Base-by-base conservation (phyloP, 2,113 vertebrate genomes). In the Lates calcarifer region DNA sequence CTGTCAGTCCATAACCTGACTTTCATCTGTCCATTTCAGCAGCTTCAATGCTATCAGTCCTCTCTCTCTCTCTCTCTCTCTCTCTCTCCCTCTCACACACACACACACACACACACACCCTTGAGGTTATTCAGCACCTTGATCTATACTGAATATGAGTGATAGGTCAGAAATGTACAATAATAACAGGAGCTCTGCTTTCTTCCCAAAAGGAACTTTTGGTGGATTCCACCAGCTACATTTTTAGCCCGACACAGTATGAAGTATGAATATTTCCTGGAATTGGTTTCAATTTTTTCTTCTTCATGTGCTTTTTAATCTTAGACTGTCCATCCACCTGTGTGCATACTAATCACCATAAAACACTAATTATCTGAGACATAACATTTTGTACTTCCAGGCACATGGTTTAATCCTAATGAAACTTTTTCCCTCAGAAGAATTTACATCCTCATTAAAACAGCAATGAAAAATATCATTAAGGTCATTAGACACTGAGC, bases 371-470 rank as follows among this genome's bases (percentile, higher is more conserved):
- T 47, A 85, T 76, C 79, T 31, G 17, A 80, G 70, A 77, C 55
- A 60, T 56, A 49, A 53, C 8, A 75, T 47, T 7, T 31, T 29
- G 13, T 45, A 43, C 12, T 71, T 74, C 64, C 39, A 68, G 67
- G 61, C 35, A 79, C 35, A 47, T 67, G 56, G 33, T 83, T 82
- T 64, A 28, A 66, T 66, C 60, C 13, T 1, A 26, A 47, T 14
- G 1, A 71, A 71, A 62, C 15, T 35, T 68, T 68, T 29, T 47
- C 28, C 15, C 51, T 74, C 37, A 53, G 28, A 67, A 75, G 26
- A 71, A 55, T 56, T 71, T 29, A 20, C 41, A 43, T 65, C 7
- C 53, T 83, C 65, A 88, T 77, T 77, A 85, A 88, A 64, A 64
- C 18, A 0, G 5, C 53, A 66, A 69, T 20, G 31, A 53, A 20